Base-by-base conservation (phyloP, 2,888 invertebrate species). In the Myathropa florea region DNA sequence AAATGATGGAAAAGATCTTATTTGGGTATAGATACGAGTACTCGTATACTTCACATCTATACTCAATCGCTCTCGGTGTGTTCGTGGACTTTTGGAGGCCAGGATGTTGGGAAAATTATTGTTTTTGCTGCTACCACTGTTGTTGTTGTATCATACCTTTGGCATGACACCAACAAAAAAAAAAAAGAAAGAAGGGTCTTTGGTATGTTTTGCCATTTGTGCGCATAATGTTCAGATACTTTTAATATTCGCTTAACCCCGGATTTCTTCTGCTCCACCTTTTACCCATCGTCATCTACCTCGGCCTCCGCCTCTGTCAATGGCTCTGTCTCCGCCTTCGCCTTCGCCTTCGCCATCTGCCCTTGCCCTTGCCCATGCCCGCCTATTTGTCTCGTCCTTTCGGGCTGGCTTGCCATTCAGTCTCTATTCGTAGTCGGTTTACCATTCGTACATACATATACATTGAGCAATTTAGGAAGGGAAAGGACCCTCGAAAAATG, bases 21-120 rank as follows among this genome's bases (percentile, higher is more conserved):
- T 83, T 83, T 71, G 53, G 83, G 71, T 86, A 65, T 86, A 86
- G 75, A 86, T 75, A n/a, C n/a, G n/a, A n/a, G n/a, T n/a, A 86
- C 83, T 73, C 63, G 23, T 55, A 70, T 64, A 72, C 63, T 33
- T 46, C 14, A 39, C 39, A 71, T 71, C 71, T 24, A 60, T 46
- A 67, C 72, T 81, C 24, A 39, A 67, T 33, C 63, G 70, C 65
- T 55, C n/a, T 53, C 73, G 77, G 78, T 60, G 77, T 65, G 64
- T 71, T 78, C 57, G 30, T 33, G 33, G 33, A 12, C 12, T 12
- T 33, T 33, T 33, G 39, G 61, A 61, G 75, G 75, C 73, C 83
- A 79, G 65, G 65, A 46, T 18, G 46, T 46, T n/a, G 46, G 46
- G 18, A 46, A 78, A 70, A 78, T 83, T 67, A 75, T 83, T 86